Conservation (phyloP, 2,888 invertebrate genomes). For the Agrochola lota region DNA sequence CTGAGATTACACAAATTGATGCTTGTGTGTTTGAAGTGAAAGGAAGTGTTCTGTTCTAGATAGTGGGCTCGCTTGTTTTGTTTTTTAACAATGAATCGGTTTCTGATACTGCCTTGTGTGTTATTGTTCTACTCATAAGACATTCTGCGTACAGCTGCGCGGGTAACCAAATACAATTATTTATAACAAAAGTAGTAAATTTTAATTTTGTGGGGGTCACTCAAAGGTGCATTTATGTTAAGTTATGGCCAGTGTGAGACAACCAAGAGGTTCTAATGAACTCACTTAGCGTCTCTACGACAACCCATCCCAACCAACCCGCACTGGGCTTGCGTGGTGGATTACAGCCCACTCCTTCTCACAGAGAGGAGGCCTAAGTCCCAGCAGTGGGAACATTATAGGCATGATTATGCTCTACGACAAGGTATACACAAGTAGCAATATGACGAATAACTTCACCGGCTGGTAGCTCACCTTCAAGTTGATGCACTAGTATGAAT, state of each 20-base stretch:
- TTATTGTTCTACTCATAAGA: slow-evolving; percentile 41
- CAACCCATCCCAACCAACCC: too few relatives aligned
- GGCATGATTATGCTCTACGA: slow-evolving; percentile 24
- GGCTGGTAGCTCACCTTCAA: slow-evolving; percentile 33
- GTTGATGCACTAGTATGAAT: slow-evolving; percentile 38
- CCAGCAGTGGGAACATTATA: too few relatives aligned
- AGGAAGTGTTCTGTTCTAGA: slow-evolving; percentile 81
- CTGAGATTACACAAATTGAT: slow-evolving; percentile 84
- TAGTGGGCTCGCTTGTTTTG: slow-evolving; percentile 78
- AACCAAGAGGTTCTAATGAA: slow-evolving; percentile 73
- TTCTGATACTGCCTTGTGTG: slow-evolving; percentile 57
- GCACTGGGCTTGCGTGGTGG: too few relatives aligned
- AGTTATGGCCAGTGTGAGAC: slow-evolving; percentile 62
- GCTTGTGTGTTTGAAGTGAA: slow-evolving; percentile 83
- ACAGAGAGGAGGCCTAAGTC: too few relatives aligned
- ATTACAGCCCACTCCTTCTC: too few relatives aligned
- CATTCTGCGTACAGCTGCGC: slow-evolving; percentile 35
- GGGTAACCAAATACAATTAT: neutral
- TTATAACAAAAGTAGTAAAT: neutral
- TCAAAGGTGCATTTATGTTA: slow-evolving; percentile 15
- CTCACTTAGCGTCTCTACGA: slow-evolving; percentile 65
- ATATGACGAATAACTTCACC: slow-evolving; percentile 57
- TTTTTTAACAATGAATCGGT: slow-evolving; percentile 76
- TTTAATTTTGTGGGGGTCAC: neutral
- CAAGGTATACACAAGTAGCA: slow-evolving; percentile 49